These are phyloP conservation scores for Cabera pusaria DNA, from an alignment of 2,888 invertebrate species.

Conservation along the genomic window DNA sequence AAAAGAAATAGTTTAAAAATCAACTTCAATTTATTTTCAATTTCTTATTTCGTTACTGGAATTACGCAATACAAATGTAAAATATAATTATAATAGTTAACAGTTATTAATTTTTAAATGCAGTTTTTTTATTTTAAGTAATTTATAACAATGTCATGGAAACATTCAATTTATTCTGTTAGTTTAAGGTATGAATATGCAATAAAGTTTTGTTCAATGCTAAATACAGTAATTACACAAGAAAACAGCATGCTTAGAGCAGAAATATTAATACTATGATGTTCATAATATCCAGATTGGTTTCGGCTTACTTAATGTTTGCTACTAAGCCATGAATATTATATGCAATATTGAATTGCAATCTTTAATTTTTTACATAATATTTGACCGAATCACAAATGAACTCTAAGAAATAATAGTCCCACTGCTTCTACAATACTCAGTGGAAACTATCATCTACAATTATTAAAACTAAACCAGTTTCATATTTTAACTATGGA, in stretches of 20 bases:
- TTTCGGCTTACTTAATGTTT: too few relatives aligned
- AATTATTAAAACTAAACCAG: conserved; percentile 60
- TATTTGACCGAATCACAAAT: too few relatives aligned
- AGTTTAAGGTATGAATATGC: too few relatives aligned
- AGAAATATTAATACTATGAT: too few relatives aligned
- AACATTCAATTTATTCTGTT: conserved; percentile 50
- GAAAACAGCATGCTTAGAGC: too few relatives aligned
- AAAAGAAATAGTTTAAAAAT: conserved; percentile 60
- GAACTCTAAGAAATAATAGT: too few relatives aligned
- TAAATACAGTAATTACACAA: too few relatives aligned
- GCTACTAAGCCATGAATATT: too few relatives aligned
- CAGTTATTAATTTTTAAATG: conserved; percentile 79
- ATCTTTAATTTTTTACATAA: too few relatives aligned
- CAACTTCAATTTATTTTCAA: conserved; percentile 80
- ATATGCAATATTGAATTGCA: too few relatives aligned
- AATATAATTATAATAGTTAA: conserved; percentile 78
- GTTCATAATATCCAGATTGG: too few relatives aligned
- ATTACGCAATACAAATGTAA: conserved; percentile 79
- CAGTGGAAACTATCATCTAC: conserved; percentile 51
- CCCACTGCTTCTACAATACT: conserved; percentile 38
- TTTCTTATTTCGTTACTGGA: conserved; percentile 74
- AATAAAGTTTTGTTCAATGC: too few relatives aligned
- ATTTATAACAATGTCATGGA: conserved; percentile 76
- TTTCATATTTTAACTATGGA: conserved; percentile 56
- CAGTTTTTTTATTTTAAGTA: conserved; percentile 55